Evolutionary conservation across 1,140 invertebrate genomes (phyloP), one percentile per base, ranked within the genome.

Genomic region (Chironomus striatipennis): DNA sequence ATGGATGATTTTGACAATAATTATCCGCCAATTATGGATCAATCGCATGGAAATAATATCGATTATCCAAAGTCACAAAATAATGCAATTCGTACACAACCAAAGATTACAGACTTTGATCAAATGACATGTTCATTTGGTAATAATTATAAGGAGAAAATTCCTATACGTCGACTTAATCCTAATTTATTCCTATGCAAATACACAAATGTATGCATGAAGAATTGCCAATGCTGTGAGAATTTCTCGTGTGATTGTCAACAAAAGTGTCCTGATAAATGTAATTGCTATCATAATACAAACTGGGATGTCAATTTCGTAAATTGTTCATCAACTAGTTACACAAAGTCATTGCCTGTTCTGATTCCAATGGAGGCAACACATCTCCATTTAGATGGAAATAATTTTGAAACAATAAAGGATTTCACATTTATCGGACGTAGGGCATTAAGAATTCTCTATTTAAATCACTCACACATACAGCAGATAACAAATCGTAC

Each of bases 241-340:
- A 97, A 94, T 79, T 93, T 95, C 82, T 94, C 94, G 20, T 97
- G 95, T 82, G 91, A 97, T 81, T 97, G 94, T 84, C 93, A 96
- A 85, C 96, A 96, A 93, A 95, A 91, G 20, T 97, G 95, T 79
- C 95, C 95, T 18, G 88, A 88, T 73, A 93, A 94, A 79, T 97
- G 95, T 81, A 92, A 91, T 34, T 97, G 95, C 83, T 96, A 94
- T 83, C 93, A 96, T 79, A 94, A 96, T 82, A 91, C 94, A 79
- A 92, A 91, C 17, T 96, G 94, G 93, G 91, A 91, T 43, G 92
- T 93, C 8, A 97, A 97, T 82, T 91, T 96, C 42, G 94, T 97
- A 3, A 93, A 96, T 81, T 97, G 95, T 79, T 91, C 92, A 9
- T 86, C 84, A 72, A 87, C 90, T 42, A 89, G 89, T 73, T 93